phyloP scores from a whole-genome alignment of 2,797 vertebrate species.

The Lophius americanus region DNA sequence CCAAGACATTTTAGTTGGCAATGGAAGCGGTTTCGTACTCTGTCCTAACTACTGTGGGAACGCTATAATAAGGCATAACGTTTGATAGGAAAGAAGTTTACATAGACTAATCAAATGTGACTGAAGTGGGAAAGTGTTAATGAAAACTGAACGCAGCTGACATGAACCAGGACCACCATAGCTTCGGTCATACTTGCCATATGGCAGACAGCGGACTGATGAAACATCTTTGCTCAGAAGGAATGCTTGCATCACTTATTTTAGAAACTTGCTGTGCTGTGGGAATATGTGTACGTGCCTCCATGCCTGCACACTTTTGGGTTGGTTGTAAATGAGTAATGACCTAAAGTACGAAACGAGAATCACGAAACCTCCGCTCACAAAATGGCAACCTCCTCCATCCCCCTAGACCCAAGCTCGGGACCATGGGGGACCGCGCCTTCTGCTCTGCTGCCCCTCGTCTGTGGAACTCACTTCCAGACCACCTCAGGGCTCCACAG shows the following conservation, averaged over 20 bases:
- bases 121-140: slow-evolving; percentile 27
- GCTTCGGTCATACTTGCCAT: neutral
- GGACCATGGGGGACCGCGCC: no score
- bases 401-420: no score
- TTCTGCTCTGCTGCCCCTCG: no score
- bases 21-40: slow-evolving; percentile 33
- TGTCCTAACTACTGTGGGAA: slow-evolving; percentile 57
- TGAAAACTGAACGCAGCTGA: neutral
- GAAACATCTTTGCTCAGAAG: slow-evolving; percentile 5
- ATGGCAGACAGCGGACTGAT: slow-evolving; percentile 15
- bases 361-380: no score
- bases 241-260: slow-evolving; percentile 12
- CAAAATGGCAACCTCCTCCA: neutral
- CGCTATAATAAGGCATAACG: slow-evolving; percentile 23
- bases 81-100: slow-evolving; percentile 14
- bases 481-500: no score
- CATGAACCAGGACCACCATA: slow-evolving; percentile 2
- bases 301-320: slow-evolving; percentile 1
- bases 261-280: slow-evolving; percentile 10
- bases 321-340: slow-evolving; percentile 1
- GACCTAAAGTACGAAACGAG: no score
- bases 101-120: slow-evolving; percentile 4
- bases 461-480: no score
- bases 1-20: slow-evolving; percentile 56
- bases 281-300: slow-evolving; percentile 13